Percentiles rank a stretch among this genome's conserved stretches.
Conservation (phyloP, 2,888 invertebrate species). For the Nomada lathburiana region DNA sequence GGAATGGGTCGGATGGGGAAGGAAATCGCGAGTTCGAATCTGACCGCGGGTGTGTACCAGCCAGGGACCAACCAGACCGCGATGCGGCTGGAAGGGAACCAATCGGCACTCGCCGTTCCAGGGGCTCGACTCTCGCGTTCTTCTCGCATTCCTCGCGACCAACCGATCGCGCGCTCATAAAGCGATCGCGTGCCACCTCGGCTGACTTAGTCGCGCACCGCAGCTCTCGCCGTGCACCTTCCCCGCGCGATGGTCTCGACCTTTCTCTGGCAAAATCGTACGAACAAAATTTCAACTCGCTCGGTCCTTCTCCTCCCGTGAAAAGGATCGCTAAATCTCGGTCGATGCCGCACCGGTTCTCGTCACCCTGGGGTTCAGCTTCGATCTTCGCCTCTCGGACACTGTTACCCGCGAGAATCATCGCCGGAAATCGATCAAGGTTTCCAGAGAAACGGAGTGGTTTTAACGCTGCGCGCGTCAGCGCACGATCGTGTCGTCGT, state of each 20-base stretch:
- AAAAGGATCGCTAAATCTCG: no score
- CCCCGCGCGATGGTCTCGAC: slow-evolving; percentile 12
- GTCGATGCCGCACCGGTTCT: no score
- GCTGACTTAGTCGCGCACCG: slow-evolving; percentile 71
- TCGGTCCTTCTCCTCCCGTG: no score
- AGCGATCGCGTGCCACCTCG: slow-evolving; percentile 61
- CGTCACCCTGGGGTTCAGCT: background rate
- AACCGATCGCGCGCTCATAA: slow-evolving; percentile 61
- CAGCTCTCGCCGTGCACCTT: slow-evolving; percentile 42
- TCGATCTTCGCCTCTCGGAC: no score
- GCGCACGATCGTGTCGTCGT: background rate
- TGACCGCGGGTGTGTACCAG: no score
- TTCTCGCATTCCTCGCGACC: slow-evolving; percentile 2
- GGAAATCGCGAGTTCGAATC: background rate
- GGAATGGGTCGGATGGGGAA: background rate
- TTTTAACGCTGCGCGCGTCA: background rate
- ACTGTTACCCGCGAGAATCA: background rate
- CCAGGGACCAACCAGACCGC: no score
- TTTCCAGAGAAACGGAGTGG: background rate
- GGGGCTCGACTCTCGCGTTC: slow-evolving; percentile 58
- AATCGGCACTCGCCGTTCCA: slow-evolving; percentile 25
- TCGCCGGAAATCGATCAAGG: slow-evolving; percentile 5
- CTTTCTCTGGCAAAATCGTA: background rate
- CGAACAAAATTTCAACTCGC: no score
- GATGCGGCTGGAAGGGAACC: slow-evolving; percentile 13